These are phyloP conservation scores for Aethina tumida DNA, from an alignment of 1,140 invertebrate genomes.

Conservation along the genomic window DNA sequence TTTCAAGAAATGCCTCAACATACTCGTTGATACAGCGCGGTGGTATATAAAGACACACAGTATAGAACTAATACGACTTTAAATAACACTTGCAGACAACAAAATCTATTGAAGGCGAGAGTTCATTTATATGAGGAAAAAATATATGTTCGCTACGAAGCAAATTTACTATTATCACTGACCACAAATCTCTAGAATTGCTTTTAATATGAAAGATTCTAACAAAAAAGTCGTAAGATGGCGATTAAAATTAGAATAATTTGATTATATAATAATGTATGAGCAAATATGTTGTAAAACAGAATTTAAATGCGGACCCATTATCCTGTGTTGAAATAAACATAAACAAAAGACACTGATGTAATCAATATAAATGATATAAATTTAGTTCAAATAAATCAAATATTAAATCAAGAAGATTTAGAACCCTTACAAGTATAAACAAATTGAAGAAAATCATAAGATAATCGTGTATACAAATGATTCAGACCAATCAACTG, in stretches of 20 bases:
- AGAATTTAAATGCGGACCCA: constrained; percentile 20
- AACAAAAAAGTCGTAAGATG: constrained; percentile 23
- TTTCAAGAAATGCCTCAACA: not conserved
- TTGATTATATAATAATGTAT: constrained; percentile 35
- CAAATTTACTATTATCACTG: constrained; percentile 13
- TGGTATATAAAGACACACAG: constrained; percentile 22
- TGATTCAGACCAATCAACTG: too few relatives aligned
- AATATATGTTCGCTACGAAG: constrained; percentile 4
- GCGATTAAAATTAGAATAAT: constrained; percentile 28
- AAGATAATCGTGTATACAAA: too few relatives aligned
- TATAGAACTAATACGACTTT: too few relatives aligned
- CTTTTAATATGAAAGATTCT: constrained; percentile 37
- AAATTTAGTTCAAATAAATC: not conserved
- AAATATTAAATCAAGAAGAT: too few relatives aligned
- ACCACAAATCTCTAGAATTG: constrained; percentile 34
- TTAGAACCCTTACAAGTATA: too few relatives aligned
- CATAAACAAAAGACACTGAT: not conserved
- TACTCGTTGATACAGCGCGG: not conserved
- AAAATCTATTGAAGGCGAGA: constrained; percentile 4
- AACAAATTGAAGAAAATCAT: too few relatives aligned
- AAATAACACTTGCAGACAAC: constrained; percentile 20
- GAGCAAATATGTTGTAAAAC: constrained; percentile 32
- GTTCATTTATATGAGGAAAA: constrained; percentile 3
- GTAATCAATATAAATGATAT: not conserved
- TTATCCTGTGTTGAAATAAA: constrained; percentile 8